phyloP scores from a whole-genome alignment of 2,888 invertebrate genomes.

The Phrixothrix hirtus region DNA sequence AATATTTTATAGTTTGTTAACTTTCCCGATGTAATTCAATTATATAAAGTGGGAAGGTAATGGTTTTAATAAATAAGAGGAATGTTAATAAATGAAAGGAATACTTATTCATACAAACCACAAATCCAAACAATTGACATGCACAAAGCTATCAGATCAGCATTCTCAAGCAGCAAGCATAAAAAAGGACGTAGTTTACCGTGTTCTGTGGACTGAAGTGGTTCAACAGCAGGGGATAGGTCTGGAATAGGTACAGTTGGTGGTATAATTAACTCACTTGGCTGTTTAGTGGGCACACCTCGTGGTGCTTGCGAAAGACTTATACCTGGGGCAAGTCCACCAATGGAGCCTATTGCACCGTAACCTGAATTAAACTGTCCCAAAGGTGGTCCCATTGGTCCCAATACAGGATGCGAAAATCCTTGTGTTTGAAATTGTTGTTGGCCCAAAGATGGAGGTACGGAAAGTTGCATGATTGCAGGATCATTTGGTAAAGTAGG shows the following conservation, averaged over 20 bases:
- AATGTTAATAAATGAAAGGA: too few species aligned
- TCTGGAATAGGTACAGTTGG: conserved; percentile 50
- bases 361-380: conserved; percentile 60
- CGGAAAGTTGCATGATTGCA: conserved; percentile 92
- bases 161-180: conserved; percentile 22
- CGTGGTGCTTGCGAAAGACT: conserved; percentile 56
- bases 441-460: conserved; percentile 70
- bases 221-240: conserved; percentile 56
- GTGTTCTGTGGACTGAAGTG: conserved; percentile 50
- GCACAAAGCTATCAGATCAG: too few species aligned
- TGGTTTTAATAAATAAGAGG: background rate
- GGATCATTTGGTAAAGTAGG: conserved; percentile 92
- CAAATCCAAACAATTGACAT: background rate
- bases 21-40: background rate
- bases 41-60: background rate
- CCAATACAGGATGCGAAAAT: conserved; percentile 74
- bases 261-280: conserved; percentile 66
- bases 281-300: conserved; percentile 50
- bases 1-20: background rate
- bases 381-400: conserved; percentile 59
- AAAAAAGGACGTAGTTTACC: conserved; percentile 53
- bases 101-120: background rate
- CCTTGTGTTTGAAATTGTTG: conserved; percentile 67
- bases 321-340: conserved; percentile 58
- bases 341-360: conserved; percentile 56